A percentile compares a stretch with the other conserved stretches of the same genome.
phyloP scores from a whole-genome alignment of 2,797 vertebrate genomes.

The Alfaro cultratus region DNA sequence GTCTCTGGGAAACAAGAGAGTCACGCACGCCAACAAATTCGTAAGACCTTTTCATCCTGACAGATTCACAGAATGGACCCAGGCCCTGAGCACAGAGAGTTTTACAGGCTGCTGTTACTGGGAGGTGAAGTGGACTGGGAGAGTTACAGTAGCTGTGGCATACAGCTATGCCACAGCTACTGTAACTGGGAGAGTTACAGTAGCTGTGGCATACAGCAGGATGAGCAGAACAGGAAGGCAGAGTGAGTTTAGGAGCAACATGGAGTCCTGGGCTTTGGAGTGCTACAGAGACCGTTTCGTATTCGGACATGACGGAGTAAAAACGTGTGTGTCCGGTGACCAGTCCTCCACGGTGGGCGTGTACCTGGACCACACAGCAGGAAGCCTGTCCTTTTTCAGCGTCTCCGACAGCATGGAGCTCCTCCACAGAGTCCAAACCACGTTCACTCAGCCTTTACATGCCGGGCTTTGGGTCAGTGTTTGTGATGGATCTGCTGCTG shows the following conservation, averaged over 20 bases:
- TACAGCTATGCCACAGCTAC: no score
- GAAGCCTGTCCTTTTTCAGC: neutral
- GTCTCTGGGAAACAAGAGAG: neutral
- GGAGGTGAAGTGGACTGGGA: neutral
- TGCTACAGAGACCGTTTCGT: neutral
- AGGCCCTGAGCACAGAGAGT: neutral
- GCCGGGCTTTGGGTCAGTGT: neutral
- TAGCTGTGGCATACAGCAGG: neutral
- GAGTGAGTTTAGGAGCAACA: neutral
- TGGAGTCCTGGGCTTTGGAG: neutral
- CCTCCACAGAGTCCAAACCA: neutral
- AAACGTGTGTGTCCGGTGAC: neutral
- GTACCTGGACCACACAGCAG: neutral
- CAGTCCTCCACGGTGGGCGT: neutral
- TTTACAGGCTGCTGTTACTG: neutral
- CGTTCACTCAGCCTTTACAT: neutral
- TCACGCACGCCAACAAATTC: neutral
- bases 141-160: neutral
- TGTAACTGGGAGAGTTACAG: conserved; percentile 1
- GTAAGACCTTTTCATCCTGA: neutral
- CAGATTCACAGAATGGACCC: neutral
- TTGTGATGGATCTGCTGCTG: neutral
- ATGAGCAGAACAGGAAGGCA: neutral
- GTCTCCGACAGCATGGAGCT: neutral
- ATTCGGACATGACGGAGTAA: neutral